Conservation (phyloP, 2,888 invertebrate genomes). For the Pherbina coryleti region DNA sequence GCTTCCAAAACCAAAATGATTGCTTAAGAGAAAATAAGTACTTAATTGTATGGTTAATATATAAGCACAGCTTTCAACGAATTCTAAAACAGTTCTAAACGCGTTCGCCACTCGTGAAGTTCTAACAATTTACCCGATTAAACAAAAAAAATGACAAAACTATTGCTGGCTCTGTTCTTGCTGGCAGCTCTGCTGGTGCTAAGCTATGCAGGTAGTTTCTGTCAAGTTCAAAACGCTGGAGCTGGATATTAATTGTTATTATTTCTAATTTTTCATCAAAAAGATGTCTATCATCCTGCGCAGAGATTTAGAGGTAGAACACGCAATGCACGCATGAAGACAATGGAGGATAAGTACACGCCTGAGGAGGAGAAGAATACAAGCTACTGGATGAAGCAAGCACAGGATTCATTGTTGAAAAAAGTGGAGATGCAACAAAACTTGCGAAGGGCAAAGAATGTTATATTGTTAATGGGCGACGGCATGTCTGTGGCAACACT, state of each 20-base stretch:
- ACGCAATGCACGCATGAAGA: not conserved
- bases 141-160: not conserved
- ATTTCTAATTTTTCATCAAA: not conserved
- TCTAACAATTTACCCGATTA: no score
- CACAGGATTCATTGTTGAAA: conserved; percentile 51
- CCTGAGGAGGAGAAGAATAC: conserved; percentile 50
- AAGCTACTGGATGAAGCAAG: conserved; percentile 54
- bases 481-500: conserved; percentile 81
- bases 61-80: not conserved
- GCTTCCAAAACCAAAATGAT: no score
- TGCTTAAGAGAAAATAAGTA: no score
- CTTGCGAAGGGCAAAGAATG: conserved; percentile 57
- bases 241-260: not conserved
- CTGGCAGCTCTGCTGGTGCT: not conserved
- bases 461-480: conserved; percentile 70
- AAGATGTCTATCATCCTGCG: not conserved
- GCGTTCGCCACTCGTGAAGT: no score
- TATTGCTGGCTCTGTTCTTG: not conserved
- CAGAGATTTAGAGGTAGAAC: not conserved
- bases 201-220: not conserved
- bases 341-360: conserved; percentile 33
- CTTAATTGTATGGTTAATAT: not conserved
- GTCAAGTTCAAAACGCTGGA: not conserved
- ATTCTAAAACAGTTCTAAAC: not conserved
- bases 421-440: conserved; percentile 45